These are phyloP conservation scores for Squalus acanthias DNA, from an alignment of 2,797 vertebrate genomes.

Conservation along the genomic window DNA sequence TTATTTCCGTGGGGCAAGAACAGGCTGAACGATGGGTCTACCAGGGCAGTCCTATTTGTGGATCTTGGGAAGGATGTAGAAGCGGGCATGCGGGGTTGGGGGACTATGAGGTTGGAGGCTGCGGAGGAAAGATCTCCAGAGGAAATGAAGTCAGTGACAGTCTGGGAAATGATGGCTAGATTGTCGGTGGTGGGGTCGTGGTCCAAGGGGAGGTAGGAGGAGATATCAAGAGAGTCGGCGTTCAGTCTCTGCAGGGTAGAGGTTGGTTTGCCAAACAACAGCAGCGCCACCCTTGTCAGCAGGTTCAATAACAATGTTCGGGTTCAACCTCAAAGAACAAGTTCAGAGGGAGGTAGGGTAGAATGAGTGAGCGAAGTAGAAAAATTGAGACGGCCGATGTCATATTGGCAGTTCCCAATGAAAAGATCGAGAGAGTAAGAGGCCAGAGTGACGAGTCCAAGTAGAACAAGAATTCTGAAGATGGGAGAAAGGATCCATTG, in stretches of 20 bases:
- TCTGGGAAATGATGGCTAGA: background rate
- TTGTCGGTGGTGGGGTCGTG: background rate
- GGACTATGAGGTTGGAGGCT: background rate
- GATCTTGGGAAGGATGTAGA: background rate
- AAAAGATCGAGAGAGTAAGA: background rate
- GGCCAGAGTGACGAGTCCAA: background rate
- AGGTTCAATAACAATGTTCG: background rate
- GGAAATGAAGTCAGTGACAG: background rate
- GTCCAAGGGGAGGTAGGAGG: no score
- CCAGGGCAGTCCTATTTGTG: background rate
- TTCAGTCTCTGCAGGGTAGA: no score
- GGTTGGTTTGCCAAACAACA: background rate
- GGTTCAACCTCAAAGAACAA: background rate
- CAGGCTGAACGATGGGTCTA: background rate
- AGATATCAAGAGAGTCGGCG: no score
- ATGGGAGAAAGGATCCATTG: no score
- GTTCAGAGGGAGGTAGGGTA: background rate
- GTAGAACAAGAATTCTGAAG: background rate
- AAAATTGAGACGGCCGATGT: background rate
- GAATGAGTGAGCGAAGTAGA: background rate
- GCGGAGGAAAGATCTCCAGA: background rate
- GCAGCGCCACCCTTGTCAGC: background rate
- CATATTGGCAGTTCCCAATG: background rate
- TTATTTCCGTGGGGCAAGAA: background rate
- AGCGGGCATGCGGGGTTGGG: background rate